phyloP scores from a whole-genome alignment of 2,888 invertebrate species.

The Brachynemurus nebulosus region DNA sequence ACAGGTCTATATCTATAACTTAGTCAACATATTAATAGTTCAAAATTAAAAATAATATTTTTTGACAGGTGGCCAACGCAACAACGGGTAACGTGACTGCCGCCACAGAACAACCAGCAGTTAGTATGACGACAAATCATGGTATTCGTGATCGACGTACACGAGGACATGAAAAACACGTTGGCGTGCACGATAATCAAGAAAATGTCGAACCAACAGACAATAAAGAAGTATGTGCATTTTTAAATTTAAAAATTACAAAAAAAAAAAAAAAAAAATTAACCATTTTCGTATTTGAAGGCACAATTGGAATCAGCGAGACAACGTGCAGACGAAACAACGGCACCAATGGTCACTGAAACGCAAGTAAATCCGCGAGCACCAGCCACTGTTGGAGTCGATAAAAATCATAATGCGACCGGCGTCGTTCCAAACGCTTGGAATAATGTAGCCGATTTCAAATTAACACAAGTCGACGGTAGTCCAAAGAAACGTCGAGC shows the following conservation, averaged over 20 bases:
- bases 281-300: conserved; percentile 27
- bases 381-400: conserved; percentile 28
- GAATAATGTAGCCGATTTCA: conserved; percentile 10
- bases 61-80: conserved; percentile 10
- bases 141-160: background rate
- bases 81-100: conserved; percentile 12
- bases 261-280: background rate
- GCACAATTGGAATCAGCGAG: conserved; percentile 37
- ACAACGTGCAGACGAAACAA: conserved; percentile 41
- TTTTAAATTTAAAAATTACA: too few relatives aligned
- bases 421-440: conserved; percentile 26
- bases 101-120: conserved; percentile 15
- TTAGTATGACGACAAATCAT: conserved; percentile 22
- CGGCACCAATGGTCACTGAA: conserved; percentile 45
- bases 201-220: conserved; percentile 53
- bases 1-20: conserved; percentile 10
- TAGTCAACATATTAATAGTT: background rate
- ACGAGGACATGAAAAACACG: background rate
- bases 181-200: conserved; percentile 39
- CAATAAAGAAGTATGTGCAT: conserved; percentile 41
- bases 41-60: background rate
- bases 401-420: conserved; percentile 58
- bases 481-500: conserved; percentile 11
- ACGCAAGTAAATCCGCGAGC: conserved; percentile 36
- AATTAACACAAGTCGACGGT: conserved; percentile 6